These are phyloP conservation scores for Premnoplex brunnescens DNA, from an alignment of 2,797 vertebrate genomes.

Conservation along the genomic window DNA sequence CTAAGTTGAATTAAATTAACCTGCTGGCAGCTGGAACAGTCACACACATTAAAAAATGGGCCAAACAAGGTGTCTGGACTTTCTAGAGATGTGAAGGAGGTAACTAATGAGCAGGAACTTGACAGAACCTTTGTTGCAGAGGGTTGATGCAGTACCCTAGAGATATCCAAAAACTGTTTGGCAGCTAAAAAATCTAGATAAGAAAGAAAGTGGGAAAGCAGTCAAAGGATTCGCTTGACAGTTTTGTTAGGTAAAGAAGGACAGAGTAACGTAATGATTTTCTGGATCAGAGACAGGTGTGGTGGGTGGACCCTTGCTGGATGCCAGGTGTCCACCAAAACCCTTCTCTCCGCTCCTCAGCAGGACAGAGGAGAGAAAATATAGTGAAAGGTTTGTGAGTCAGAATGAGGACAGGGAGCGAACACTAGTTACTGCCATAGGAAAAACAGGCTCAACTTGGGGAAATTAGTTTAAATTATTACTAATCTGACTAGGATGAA, in stretches of 20 bases:
- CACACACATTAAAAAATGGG: neutral
- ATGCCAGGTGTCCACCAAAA: neutral
- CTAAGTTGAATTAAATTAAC: neutral
- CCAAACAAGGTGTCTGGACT: neutral
- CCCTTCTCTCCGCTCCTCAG: neutral
- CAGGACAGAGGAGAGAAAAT: neutral
- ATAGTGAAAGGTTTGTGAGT: rapidly evolving
- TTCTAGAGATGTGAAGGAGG: neutral
- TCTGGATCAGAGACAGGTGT: neutral
- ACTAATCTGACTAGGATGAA: too few relatives aligned
- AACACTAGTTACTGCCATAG: too few relatives aligned
- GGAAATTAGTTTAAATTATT: too few relatives aligned
- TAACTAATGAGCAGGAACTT: too few relatives aligned
- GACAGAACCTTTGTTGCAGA: neutral
- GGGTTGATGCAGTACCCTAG: neutral
- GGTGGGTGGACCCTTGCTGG: neutral
- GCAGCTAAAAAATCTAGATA: neutral
- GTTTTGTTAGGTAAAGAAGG: neutral
- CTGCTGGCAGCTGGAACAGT: neutral
- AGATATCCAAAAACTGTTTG: neutral
- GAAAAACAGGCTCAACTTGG: too few relatives aligned
- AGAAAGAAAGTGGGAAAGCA: neutral
- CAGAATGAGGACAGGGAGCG: neutral
- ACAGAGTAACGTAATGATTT: neutral
- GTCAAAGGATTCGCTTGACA: neutral